A percentile compares a stretch with the other conserved stretches of the same genome.
Evolutionary conservation across 2,797 vertebrate genomes (phyloP).

Genomic region (Mergus octosetaceus): DNA sequence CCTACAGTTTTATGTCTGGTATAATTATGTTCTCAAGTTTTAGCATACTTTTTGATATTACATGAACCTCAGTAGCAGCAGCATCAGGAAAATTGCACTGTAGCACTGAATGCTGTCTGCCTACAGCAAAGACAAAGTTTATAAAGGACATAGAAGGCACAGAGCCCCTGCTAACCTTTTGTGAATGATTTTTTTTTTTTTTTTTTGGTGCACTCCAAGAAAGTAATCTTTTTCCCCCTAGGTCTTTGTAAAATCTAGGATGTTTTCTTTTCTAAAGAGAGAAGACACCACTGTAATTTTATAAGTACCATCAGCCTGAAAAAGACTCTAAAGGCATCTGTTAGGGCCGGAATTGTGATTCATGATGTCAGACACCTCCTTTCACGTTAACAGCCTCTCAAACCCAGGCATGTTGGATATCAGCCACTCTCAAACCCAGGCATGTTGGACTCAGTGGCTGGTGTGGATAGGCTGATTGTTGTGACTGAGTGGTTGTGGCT

Average conservation of each 20-base stretch:
- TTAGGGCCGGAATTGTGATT: background rate
- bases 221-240: background rate
- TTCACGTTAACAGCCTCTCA: background rate
- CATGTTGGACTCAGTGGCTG: background rate
- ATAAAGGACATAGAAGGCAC: background rate
- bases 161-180: conserved; percentile 13
- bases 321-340: background rate
- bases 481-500: background rate
- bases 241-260: background rate
- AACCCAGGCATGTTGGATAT: background rate
- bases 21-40: background rate
- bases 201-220: background rate
- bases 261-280: background rate
- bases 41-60: background rate
- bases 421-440: background rate
- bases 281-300: background rate
- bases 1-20: background rate
- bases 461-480: background rate
- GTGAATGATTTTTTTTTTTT: background rate
- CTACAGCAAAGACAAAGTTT: conserved; percentile 24
- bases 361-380: background rate
- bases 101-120: background rate
- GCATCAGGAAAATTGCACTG: background rate
- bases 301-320: background rate
- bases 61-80: background rate